Conservation (phyloP, 2,113 vertebrate genomes). For the Pseudorasbora parva region DNA sequence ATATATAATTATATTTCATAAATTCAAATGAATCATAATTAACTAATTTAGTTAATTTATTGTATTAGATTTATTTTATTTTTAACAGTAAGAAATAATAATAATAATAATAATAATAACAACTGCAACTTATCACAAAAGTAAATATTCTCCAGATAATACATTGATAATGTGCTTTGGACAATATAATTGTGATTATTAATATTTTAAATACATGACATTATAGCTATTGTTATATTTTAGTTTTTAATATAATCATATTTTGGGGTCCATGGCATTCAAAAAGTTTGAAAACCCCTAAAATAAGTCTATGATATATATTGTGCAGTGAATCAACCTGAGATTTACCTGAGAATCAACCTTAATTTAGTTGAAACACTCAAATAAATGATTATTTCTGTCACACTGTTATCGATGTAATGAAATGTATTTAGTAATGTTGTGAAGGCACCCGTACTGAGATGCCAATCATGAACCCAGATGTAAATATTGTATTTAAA, state of each 20-base stretch:
- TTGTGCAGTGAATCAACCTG: not conserved
- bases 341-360: too few species aligned
- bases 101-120: too few species aligned
- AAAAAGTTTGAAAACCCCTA: not conserved
- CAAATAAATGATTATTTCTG: not conserved
- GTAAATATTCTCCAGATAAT: too few species aligned
- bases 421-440: not conserved
- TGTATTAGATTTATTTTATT: too few species aligned
- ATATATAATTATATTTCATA: too few species aligned
- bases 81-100: too few species aligned
- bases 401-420: constrained; percentile 43
- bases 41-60: too few species aligned
- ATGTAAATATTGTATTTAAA: not conserved
- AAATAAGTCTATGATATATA: not conserved
- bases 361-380: not conserved
- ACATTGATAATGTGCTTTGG: too few species aligned
- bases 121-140: too few species aligned
- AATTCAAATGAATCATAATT: too few species aligned
- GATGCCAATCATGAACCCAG: not conserved
- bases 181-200: too few species aligned
- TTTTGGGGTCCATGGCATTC: not conserved
- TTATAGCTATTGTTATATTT: not conserved
- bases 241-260: not conserved
- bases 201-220: not conserved
- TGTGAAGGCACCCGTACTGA: not conserved